Conservation (phyloP, 2,888 invertebrate species). For the Napeogenes inachia region DNA sequence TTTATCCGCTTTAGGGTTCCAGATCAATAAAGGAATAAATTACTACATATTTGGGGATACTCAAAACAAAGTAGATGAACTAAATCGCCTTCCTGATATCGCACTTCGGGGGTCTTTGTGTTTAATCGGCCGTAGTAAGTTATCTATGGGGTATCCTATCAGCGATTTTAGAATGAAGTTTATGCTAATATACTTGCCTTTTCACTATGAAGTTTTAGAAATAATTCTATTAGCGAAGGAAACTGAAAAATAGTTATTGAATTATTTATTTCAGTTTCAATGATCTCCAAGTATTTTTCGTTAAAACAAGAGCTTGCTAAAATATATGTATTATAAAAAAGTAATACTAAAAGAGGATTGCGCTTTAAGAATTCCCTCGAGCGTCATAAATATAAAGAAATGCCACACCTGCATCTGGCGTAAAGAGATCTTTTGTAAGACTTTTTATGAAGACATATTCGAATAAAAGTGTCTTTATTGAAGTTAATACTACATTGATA, state of each 20-base stretch:
- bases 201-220: too few relatives aligned
- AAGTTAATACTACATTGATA: neutral
- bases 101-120: conserved; percentile 15
- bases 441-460: conserved; percentile 6
- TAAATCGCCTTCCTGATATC: conserved; percentile 15
- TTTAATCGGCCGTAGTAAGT: conserved; percentile 16
- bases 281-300: too few relatives aligned
- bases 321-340: neutral
- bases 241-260: too few relatives aligned
- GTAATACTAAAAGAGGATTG: neutral
- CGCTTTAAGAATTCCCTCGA: conserved; percentile 2
- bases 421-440: neutral
- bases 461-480: conserved; percentile 3
- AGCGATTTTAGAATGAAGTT: too few relatives aligned
- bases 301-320: too few relatives aligned
- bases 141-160: neutral
- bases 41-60: conserved; percentile 16
- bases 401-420: conserved; percentile 4
- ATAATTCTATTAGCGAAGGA: too few relatives aligned
- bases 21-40: conserved; percentile 24
- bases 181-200: too few relatives aligned
- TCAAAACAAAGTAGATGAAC: conserved; percentile 17
- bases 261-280: too few relatives aligned
- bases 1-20: conserved; percentile 7
- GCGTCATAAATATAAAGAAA: conserved; percentile 2